A percentile compares a stretch with the other conserved stretches of the same genome.
These are phyloP conservation scores for Drosophila falleni DNA, from an alignment of 2,888 invertebrate genomes.

Conservation along the genomic window DNA sequence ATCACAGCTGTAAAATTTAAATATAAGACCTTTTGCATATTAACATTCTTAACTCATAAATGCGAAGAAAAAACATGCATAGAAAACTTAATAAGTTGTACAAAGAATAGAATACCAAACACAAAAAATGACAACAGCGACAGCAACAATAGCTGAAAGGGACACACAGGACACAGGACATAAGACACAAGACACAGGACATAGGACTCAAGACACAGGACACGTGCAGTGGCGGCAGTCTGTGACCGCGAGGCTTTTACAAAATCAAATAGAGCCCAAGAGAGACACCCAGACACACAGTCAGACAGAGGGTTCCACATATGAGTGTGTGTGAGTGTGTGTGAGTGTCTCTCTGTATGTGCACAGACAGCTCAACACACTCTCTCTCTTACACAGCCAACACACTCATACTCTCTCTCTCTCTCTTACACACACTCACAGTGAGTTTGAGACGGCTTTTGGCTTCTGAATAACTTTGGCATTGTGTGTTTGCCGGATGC, in stretches of 20 bases:
- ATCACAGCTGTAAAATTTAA: conserved; percentile 57
- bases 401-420: background rate
- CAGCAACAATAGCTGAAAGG: background rate
- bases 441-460: conserved; percentile 2
- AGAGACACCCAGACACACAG: conserved; percentile 48
- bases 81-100: conserved; percentile 47
- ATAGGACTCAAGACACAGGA: conserved; percentile 31
- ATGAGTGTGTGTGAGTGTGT: background rate
- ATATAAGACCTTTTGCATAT: conserved; percentile 53
- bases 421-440: background rate
- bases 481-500: conserved; percentile 43
- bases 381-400: background rate
- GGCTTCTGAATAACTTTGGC: conserved; percentile 27
- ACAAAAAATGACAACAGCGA: conserved; percentile 15
- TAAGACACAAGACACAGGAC: background rate
- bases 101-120: conserved; percentile 19
- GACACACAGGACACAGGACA: too few species aligned
- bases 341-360: background rate
- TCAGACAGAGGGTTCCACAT: conserved; percentile 43
- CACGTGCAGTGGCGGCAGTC: conserved; percentile 62
- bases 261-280: conserved; percentile 54
- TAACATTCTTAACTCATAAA: conserved; percentile 64
- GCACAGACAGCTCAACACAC: conserved; percentile 16
- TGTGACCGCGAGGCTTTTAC: conserved; percentile 51
- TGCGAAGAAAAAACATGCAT: conserved; percentile 47